These are phyloP conservation scores for Ornithoptera priamus DNA, from an alignment of 2,888 invertebrate species.

Conservation along the genomic window DNA sequence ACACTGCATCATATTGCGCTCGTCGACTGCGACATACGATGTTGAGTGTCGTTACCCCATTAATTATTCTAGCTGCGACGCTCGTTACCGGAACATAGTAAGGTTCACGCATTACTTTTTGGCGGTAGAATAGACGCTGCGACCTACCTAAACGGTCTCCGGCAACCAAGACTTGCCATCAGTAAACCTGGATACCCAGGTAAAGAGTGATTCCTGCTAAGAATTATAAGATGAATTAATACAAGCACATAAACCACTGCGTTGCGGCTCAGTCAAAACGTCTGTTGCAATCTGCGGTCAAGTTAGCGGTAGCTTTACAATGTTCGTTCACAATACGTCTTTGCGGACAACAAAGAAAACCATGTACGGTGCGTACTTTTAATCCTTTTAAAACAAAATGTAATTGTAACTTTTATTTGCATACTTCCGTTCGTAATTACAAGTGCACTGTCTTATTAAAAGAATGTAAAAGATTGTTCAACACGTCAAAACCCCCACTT, in stretches of 20 bases:
- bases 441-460: neutral
- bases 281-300: conserved; percentile 38
- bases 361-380: conserved; percentile 28
- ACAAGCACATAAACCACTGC: conserved; percentile 7
- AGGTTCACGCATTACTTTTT: too few relatives aligned
- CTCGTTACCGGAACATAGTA: too few relatives aligned
- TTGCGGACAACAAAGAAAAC: conserved; percentile 39
- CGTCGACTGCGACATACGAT: too few relatives aligned
- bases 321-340: conserved; percentile 44
- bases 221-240: conserved; percentile 28
- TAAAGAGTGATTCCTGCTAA: neutral
- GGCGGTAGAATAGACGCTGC: too few relatives aligned
- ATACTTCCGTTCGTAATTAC: neutral
- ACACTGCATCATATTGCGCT: too few relatives aligned
- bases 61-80: too few relatives aligned
- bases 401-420: neutral
- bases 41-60: too few relatives aligned
- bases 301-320: conserved; percentile 42
- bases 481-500: neutral
- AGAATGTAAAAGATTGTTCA: neutral
- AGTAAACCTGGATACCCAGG: too few relatives aligned
- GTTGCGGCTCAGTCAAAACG: conserved; percentile 32
- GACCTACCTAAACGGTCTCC: too few relatives aligned
- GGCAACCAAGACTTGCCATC: too few relatives aligned
- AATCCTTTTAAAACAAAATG: neutral